Evolutionary conservation across 2,797 vertebrate genomes (phyloP).

Genomic region (Cetoscarus ocellatus): DNA sequence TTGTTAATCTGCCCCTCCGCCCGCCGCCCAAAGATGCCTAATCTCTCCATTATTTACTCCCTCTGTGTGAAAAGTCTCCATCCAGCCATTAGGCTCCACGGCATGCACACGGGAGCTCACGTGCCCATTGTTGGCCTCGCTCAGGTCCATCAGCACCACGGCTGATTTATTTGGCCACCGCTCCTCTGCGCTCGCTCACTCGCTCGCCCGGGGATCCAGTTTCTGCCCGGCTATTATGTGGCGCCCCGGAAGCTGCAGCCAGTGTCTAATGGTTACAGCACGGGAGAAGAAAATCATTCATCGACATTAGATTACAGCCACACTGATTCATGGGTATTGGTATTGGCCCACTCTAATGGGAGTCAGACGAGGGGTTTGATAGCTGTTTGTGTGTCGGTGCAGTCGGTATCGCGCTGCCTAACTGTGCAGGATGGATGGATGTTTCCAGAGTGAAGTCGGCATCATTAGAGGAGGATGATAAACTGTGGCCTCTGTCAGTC

Average conservation of each 20-base stretch:
- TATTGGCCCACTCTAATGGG: constrained; percentile 76
- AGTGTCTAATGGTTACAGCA: constrained; percentile 88
- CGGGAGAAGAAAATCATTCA: constrained; percentile 82
- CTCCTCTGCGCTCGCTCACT: constrained; percentile 66
- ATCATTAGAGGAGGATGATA: constrained; percentile 70
- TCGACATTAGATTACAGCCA: constrained; percentile 85
- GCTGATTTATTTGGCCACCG: constrained; percentile 74
- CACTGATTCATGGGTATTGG: constrained; percentile 85
- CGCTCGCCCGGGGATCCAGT: constrained; percentile 73
- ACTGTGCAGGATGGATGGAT: constrained; percentile 55
- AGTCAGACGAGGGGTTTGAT: constrained; percentile 73
- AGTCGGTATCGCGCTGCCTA: constrained; percentile 62
- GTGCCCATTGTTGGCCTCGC: constrained; percentile 64
- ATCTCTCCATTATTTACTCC: constrained; percentile 53
- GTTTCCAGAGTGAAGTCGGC: constrained; percentile 65
- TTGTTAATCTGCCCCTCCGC: neutral
- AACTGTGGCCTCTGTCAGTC: constrained; percentile 70
- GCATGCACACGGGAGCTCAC: constrained; percentile 48
- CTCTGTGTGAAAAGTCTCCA: constrained; percentile 32
- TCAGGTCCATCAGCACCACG: constrained; percentile 62
- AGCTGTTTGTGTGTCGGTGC: constrained; percentile 62
- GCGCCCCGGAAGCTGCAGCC: constrained; percentile 79
- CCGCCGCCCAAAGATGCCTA: constrained; percentile 3
- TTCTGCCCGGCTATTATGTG: constrained; percentile 83
- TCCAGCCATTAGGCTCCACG: constrained; percentile 38